Evolutionary conservation across 2,797 vertebrate species (phyloP).

Genomic region (Pseudochirops cupreus): DNA sequence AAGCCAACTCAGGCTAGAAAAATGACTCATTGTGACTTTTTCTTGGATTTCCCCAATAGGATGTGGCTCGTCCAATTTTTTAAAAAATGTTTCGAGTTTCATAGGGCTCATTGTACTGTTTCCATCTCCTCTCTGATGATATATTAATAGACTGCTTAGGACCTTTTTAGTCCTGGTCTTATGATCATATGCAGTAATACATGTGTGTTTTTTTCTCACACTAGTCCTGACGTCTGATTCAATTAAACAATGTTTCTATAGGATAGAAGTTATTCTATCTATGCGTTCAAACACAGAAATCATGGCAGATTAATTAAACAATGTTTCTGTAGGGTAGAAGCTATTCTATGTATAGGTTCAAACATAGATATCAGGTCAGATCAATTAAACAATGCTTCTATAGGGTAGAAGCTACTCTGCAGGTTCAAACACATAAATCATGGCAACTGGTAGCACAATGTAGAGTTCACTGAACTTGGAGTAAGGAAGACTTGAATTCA

Average conservation of each 20-base stretch:
- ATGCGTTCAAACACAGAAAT: neutral
- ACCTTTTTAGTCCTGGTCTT: neutral
- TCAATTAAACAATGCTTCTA: conserved; percentile 41
- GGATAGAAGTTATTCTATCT: neutral
- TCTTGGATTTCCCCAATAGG: neutral
- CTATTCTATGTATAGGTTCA: neutral
- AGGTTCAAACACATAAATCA: neutral
- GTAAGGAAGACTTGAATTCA: neutral
- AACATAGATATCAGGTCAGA: neutral
- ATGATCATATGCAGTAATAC: conserved; percentile 16
- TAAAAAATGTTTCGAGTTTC: neutral
- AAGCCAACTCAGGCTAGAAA: neutral
- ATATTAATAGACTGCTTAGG: neutral
- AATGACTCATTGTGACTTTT: neutral
- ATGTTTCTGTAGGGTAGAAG: conserved; percentile 10
- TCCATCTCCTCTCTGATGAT: neutral
- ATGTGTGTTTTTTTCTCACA: neutral
- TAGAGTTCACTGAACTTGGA: neutral
- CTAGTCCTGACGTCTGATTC: conserved; percentile 48
- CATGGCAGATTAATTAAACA: conserved; percentile 42
- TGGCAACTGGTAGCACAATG: neutral
- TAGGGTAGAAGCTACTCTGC: neutral
- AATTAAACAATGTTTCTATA: conserved; percentile 29
- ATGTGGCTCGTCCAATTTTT: neutral
- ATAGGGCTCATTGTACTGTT: neutral